These are phyloP conservation scores for Lepus oiostolus DNA, from an alignment of 2,797 vertebrate species.

Conservation along the genomic window DNA sequence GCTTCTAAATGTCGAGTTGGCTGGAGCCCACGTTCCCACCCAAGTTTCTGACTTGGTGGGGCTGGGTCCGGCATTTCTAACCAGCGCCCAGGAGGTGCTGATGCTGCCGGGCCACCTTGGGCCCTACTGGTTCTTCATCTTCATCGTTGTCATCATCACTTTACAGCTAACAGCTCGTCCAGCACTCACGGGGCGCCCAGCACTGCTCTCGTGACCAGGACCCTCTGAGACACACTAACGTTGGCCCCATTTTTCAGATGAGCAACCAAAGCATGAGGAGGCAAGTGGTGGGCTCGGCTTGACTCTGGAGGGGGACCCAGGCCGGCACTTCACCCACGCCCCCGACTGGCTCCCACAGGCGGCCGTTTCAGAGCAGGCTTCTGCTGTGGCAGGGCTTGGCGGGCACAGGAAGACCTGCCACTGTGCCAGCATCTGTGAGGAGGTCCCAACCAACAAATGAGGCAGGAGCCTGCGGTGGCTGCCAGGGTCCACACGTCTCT, in stretches of 20 bases:
- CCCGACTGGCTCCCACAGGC: not conserved
- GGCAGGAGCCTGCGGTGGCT: not conserved
- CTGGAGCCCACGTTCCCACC: not conserved
- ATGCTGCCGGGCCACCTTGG: not conserved
- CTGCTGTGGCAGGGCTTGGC: not conserved
- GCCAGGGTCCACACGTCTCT: not conserved
- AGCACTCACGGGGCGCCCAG: not conserved
- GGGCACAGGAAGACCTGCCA: not conserved
- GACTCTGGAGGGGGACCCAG: too few species aligned
- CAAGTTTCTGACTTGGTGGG: not conserved
- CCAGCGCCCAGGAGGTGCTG: not conserved
- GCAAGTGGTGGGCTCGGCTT: not conserved
- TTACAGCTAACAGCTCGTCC: too few species aligned
- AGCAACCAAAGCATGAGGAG: not conserved
- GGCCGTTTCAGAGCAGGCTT: not conserved
- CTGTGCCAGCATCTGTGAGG: not conserved
- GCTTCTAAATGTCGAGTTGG: too few species aligned
- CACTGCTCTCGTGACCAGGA: not conserved
- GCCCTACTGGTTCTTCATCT: not conserved
- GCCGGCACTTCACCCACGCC: too few species aligned
- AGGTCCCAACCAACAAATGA: not conserved
- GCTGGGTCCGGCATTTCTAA: not conserved
- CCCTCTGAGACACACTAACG: not conserved
- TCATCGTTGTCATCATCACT: too few species aligned
- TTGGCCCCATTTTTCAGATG: not conserved